Evolutionary conservation across 2,113 vertebrate genomes (phyloP), one percentile per base, ranked within the genome.

Genomic region (Oncorhynchus tshawytscha): DNA sequence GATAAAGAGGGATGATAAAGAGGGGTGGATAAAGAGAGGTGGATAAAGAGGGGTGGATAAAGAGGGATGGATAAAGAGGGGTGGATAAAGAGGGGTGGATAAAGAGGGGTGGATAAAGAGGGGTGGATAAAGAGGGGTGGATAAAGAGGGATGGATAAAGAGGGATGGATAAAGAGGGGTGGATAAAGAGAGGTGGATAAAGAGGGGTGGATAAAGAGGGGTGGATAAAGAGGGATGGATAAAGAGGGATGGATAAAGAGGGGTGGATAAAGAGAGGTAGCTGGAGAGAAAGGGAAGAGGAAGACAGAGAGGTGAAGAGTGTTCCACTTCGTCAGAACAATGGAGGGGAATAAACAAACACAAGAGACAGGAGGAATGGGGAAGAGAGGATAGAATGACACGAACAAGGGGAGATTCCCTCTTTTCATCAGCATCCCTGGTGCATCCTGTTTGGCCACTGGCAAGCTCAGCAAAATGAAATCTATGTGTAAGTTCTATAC

Each of bases 361-460:
- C 12, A 15, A 25, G 60, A 29, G 51, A 71, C 29, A 59, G 65
- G 39, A 34, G 16, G 74, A 48, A 29, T 49, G 6, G 12, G 20
- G 67, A 71, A 15, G 57, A n/a, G 11, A 20, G n/a, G 69, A 27
- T 22, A 20, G 16, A 29, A 54, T 12, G 74, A 72, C 11, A 3
- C 12, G 24, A 69, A 24, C 18, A 6, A 62, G 45, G 9, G 13
- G 31, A 22, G 49, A 68, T 20, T 72, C 66, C 57, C 70, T 72
- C 25, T 67, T 72, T 57, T 45, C 62, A 49, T 71, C 51, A 48
- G 39, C 45, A 1, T 11, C 31, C 18, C 73, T 74, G 13, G 34
- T 49, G 67, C 70, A 45, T 45, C 60, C 25, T 51, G 59, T 20
- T 57, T 67, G 48, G 72, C 34, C 51, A 49, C 70, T 75, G 78